phyloP scores from a whole-genome alignment of 2,888 invertebrate genomes.

The Diaperis boleti region DNA sequence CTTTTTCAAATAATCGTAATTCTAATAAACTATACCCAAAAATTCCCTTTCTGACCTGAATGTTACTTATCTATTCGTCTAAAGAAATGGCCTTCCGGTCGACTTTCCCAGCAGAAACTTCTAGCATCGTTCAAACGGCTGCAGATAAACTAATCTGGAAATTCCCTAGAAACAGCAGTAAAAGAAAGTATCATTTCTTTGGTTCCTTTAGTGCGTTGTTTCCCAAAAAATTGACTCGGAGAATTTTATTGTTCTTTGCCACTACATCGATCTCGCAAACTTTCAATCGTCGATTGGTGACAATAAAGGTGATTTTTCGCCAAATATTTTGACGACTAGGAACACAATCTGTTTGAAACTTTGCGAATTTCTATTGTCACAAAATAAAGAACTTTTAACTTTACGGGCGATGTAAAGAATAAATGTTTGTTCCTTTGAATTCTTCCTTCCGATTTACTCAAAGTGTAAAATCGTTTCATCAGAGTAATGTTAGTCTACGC shows the following conservation, averaged over 20 bases:
- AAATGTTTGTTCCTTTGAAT: too few relatives aligned
- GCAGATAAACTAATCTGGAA: slow-evolving; percentile 23
- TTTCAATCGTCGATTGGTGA: slow-evolving; percentile 22
- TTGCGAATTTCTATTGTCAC: not conserved
- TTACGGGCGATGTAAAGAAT: not conserved
- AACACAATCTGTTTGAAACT: slow-evolving; percentile 16
- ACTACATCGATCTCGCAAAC: slow-evolving; percentile 12
- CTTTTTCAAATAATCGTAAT: too few relatives aligned
- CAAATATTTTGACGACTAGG: not conserved
- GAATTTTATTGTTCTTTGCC: slow-evolving; percentile 20
- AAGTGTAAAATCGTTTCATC: not conserved
- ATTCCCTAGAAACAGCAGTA: slow-evolving; percentile 23
- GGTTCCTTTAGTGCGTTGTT: slow-evolving; percentile 10
- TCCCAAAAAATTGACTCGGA: slow-evolving; percentile 10
- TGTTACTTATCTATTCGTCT: too few relatives aligned
- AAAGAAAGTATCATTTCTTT: slow-evolving; percentile 21
- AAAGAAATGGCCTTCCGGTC: not conserved
- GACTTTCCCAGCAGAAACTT: slow-evolving; percentile 19
- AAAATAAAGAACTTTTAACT: not conserved
- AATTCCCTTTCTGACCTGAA: too few relatives aligned
- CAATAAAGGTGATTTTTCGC: slow-evolving; percentile 14
- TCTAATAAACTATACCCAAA: too few relatives aligned
- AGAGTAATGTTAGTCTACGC: not conserved
- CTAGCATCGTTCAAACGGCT: slow-evolving; percentile 6
- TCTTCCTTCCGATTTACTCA: too few relatives aligned